Conservation (phyloP, 2,797 vertebrate species). For the Phaenicophaeus curvirostris region DNA sequence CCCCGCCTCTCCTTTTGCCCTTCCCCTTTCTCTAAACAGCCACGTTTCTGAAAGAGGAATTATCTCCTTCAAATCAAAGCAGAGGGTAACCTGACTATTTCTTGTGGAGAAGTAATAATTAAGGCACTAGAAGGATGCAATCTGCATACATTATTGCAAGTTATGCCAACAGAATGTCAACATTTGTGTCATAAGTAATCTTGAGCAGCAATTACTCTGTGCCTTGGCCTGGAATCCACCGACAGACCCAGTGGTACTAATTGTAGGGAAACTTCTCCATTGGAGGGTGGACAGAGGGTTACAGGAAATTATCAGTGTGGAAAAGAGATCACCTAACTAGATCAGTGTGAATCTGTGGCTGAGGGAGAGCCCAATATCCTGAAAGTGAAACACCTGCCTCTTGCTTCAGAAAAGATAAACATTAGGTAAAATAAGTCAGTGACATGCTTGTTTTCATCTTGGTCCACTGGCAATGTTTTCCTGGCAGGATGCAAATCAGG, state of each 20-base stretch:
- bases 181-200: conserved; percentile 81
- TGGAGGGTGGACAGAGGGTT: neutral
- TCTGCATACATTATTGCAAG: conserved; percentile 83
- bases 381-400: neutral
- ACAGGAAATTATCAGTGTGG: neutral
- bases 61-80: conserved; percentile 75
- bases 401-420: neutral
- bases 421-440: neutral
- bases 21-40: conserved; percentile 37
- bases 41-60: conserved; percentile 29
- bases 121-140: conserved; percentile 79
- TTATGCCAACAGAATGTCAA: conserved; percentile 85
- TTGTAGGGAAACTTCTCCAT: conserved; percentile 23
- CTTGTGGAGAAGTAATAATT: conserved; percentile 79
- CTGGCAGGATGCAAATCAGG: neutral
- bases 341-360: neutral
- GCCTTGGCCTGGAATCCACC: conserved; percentile 64
- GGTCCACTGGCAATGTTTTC: neutral
- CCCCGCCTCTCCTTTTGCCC: neutral
- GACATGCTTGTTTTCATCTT: neutral
- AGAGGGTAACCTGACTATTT: conserved; percentile 78
- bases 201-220: conserved; percentile 74
- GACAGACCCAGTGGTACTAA: conserved; percentile 25
- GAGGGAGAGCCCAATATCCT: neutral
- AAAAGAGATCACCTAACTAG: neutral